Evolutionary conservation across 2,797 vertebrate genomes (phyloP).

Genomic region (Enteromius viviparus): DNA sequence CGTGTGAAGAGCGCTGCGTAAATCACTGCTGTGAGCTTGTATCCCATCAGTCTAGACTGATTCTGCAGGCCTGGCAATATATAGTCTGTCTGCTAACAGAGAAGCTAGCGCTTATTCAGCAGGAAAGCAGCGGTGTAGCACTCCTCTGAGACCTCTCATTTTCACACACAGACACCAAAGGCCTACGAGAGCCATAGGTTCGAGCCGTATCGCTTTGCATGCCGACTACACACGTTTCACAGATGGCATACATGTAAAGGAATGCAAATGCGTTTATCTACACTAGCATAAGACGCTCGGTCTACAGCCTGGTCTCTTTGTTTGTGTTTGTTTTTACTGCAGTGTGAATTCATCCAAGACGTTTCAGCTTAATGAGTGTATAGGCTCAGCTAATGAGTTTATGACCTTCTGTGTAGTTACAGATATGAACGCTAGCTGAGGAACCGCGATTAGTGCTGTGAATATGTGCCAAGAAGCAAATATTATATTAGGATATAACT

Average conservation of each 20-base stretch:
- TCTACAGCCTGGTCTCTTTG: constrained; percentile 40
- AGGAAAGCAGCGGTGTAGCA: constrained; percentile 33
- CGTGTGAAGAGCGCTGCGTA: not conserved
- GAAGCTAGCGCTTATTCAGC: constrained; percentile 48
- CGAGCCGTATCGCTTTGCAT: constrained; percentile 27
- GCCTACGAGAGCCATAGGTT: constrained; percentile 28
- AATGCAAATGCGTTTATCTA: constrained; percentile 42
- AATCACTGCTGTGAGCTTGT: constrained; percentile 2
- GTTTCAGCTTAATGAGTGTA: constrained; percentile 31
- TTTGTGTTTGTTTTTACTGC: constrained; percentile 27
- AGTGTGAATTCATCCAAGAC: constrained; percentile 14
- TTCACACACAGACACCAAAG: constrained; percentile 37
- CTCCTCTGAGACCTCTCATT: constrained; percentile 45
- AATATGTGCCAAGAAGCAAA: not conserved
- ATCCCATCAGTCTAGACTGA: constrained; percentile 22
- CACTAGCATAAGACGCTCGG: constrained; percentile 10
- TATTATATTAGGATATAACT: not conserved
- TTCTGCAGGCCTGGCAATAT: constrained; percentile 45
- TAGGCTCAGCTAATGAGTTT: constrained; percentile 16
- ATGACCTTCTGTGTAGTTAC: constrained; percentile 6
- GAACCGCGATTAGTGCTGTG: not conserved
- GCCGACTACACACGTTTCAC: constrained; percentile 22
- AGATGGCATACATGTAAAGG: constrained; percentile 29
- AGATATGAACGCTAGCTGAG: not conserved
- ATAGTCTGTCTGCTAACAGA: constrained; percentile 43